phyloP scores from a whole-genome alignment of 2,113 vertebrate species.

The Phasianus colchicus region DNA sequence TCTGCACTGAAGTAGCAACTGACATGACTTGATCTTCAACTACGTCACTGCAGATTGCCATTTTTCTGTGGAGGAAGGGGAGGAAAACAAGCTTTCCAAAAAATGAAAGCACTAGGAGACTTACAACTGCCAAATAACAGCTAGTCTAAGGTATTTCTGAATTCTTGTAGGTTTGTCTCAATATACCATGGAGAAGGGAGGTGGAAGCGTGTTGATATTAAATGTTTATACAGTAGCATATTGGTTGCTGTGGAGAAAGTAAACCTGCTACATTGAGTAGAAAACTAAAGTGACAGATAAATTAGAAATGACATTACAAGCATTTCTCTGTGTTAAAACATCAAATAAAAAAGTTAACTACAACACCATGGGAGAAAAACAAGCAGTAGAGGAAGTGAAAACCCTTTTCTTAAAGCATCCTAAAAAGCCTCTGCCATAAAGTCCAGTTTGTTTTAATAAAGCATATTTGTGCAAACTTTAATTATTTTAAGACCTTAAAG shows the following conservation, averaged over 20 bases:
- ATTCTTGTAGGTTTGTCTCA: neutral
- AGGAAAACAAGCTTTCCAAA: neutral
- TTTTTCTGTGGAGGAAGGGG: neutral
- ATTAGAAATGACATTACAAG: neutral
- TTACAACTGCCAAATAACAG: neutral
- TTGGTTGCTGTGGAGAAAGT: neutral
- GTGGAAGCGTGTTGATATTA: neutral
- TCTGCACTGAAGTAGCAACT: neutral
- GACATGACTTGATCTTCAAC: neutral
- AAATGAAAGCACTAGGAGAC: neutral
- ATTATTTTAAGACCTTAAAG: neutral
- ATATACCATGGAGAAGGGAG: neutral
- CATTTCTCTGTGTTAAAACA: neutral
- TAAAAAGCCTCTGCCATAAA: neutral
- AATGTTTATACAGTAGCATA: neutral
- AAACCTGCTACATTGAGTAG: neutral
- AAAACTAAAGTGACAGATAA: neutral
- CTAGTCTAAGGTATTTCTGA: neutral
- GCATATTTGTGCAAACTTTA: neutral
- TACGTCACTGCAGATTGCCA: rapidly evolving
- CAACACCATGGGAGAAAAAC: neutral
- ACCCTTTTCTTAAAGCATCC: neutral
- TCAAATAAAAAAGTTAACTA: neutral
- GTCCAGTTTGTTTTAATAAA: neutral
- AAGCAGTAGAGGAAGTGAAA: neutral